Evolutionary conservation across 2,797 vertebrate genomes (phyloP).

Genomic region (Philypnodon macrostomus): DNA sequence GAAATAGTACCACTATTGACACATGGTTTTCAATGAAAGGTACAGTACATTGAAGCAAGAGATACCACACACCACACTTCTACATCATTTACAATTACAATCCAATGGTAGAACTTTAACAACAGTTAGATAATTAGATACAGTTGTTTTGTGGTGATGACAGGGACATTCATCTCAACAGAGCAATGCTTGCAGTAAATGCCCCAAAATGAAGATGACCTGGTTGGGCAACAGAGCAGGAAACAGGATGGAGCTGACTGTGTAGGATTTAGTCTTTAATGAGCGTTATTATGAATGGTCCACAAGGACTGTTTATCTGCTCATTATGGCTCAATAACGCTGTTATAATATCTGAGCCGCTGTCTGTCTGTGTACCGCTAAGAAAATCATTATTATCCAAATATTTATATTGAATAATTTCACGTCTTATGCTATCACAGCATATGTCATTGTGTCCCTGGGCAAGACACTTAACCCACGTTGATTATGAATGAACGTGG

Average conservation of each 20-base stretch:
- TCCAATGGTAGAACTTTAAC: neutral
- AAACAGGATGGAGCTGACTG: constrained; percentile 60
- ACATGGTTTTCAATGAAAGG: too few relatives aligned
- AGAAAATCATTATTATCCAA: too few relatives aligned
- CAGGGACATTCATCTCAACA: neutral
- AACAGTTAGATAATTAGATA: neutral
- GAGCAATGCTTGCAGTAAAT: constrained; percentile 22
- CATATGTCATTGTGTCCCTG: too few relatives aligned
- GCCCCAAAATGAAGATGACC: constrained; percentile 45
- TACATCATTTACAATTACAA: neutral
- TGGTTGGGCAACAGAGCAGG: constrained; percentile 45
- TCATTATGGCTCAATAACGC: constrained; percentile 39
- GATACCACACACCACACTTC: too few relatives aligned
- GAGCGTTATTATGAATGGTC: constrained; percentile 57
- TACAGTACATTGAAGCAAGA: too few relatives aligned
- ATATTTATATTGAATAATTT: too few relatives aligned
- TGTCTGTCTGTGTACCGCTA: constrained; percentile 7
- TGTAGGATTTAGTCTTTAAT: constrained; percentile 63
- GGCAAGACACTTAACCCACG: too few relatives aligned
- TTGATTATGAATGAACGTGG: too few relatives aligned
- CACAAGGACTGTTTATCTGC: constrained; percentile 55
- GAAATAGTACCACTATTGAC: too few relatives aligned
- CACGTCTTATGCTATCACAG: too few relatives aligned
- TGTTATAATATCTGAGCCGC: constrained; percentile 20
- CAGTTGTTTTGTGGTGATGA: neutral